phyloP scores from a whole-genome alignment of 2,113 vertebrate genomes.

The Lichenostomus cassidix region DNA sequence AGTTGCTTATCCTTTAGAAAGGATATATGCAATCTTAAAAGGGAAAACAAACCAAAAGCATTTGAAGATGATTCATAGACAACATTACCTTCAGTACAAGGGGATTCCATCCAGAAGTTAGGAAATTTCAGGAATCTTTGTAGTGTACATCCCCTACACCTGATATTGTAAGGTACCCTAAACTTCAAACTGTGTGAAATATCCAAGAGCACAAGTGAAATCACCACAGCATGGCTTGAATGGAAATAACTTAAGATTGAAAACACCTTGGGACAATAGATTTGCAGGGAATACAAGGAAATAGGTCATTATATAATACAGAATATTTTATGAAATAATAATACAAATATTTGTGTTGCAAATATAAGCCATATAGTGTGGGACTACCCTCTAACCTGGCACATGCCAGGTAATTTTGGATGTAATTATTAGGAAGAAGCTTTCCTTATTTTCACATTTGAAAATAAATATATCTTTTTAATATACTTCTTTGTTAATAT shows the following conservation, averaged over 20 bases:
- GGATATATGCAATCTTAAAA: accelerated
- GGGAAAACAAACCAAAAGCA: background rate
- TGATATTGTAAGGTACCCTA: background rate
- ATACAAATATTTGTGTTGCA: background rate
- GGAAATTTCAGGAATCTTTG: background rate
- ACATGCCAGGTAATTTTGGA: background rate
- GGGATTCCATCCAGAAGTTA: background rate
- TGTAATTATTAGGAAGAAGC: background rate
- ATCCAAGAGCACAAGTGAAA: background rate
- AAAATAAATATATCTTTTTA: background rate
- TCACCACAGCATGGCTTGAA: background rate
- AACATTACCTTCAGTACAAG: background rate
- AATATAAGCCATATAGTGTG: background rate
- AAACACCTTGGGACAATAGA: background rate
- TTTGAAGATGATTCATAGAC: background rate
- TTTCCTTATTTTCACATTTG: background rate
- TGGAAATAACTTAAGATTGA: background rate
- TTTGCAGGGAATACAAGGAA: background rate
- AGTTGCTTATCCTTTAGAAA: background rate
- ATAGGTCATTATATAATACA: background rate
- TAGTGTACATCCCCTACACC: background rate
- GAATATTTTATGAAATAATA: background rate
- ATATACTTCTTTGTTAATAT: background rate
- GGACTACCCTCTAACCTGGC: background rate
- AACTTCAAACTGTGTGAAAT: background rate